Conservation (phyloP, 2,888 invertebrate species). For the Cancer borealis region DNA sequence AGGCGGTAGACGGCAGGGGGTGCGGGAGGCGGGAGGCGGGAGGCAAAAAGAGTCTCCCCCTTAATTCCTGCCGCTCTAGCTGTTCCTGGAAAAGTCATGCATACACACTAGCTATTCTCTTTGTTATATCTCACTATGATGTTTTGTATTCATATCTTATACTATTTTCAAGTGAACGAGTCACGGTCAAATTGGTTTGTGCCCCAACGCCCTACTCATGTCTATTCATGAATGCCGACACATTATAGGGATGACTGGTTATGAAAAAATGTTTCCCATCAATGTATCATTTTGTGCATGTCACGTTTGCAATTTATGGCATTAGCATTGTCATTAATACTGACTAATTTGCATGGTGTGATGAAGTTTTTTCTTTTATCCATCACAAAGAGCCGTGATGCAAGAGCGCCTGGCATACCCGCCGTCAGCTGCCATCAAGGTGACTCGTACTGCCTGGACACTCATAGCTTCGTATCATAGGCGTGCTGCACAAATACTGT, state of each 20-base stretch:
- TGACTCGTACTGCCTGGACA: neutral
- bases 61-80: neutral
- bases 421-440: neutral
- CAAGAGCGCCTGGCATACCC: neutral
- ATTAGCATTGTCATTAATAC: neutral
- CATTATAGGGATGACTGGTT: neutral
- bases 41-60: neutral
- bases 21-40: neutral
- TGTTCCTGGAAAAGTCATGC: neutral
- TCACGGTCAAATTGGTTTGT: neutral
- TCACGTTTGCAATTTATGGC: neutral
- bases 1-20: neutral
- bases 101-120: neutral
- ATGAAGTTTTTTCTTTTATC: neutral
- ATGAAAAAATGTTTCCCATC: neutral
- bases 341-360: neutral
- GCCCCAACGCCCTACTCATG: neutral
- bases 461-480: no score
- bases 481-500: no score
- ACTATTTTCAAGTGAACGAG: neutral
- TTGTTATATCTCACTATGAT: neutral
- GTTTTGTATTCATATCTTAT: neutral
- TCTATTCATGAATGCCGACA: constrained; percentile 3
- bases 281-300: neutral
- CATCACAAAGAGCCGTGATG: neutral